Evolutionary conservation across 1,140 invertebrate species (phyloP), one percentile per base, ranked within the genome.

Genomic region (Protaetia brevitarsis): DNA sequence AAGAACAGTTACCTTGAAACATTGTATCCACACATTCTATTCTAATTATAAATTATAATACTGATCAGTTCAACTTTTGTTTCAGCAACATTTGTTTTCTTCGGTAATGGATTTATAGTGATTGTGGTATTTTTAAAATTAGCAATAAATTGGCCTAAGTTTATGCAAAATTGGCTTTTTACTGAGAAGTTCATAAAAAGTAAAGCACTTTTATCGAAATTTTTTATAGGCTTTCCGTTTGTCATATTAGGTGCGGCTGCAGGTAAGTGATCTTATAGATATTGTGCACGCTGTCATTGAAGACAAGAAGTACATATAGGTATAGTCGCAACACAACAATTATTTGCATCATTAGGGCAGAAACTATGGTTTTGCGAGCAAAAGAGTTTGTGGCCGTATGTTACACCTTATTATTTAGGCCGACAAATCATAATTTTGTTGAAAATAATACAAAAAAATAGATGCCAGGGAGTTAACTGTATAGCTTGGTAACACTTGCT

Each of bases 71-170:
- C 30, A 21, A 23, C 11, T 27, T 31, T 58, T 59, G n/a, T n/a
- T n/a, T 29, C 26, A 59, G 57, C 57, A 29, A 29, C 57, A 13
- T 59, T 59, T 29, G 29, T 59, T 11, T 59, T 59, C 30, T 59
- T 59, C 26, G 28, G 3, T 7, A 59, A 31, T 59, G 57, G 27
- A 59, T 59, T 59, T 29, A n/a, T 59, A 59, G 29, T 59, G 30
- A 31, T 29, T 29, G 16, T 27, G 3, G 1, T 59, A 59, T 59
- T 59, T 59, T 13, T 59, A 10, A 28, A 59, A 59, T 31, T 59
- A 7, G 26, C 57, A 6, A 29, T 5, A 0, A 23, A 59, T n/a
- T 59, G 57, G 57, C 57, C 57, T 3, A 23, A 59, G 13, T 59
- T 59, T 29, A 59, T 59, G 57, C 29, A 28, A 29, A 19, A 59